Evolutionary conservation across 2,113 vertebrate genomes (phyloP), one percentile per base, ranked within the genome.

Genomic region (Polypterus senegalus): DNA sequence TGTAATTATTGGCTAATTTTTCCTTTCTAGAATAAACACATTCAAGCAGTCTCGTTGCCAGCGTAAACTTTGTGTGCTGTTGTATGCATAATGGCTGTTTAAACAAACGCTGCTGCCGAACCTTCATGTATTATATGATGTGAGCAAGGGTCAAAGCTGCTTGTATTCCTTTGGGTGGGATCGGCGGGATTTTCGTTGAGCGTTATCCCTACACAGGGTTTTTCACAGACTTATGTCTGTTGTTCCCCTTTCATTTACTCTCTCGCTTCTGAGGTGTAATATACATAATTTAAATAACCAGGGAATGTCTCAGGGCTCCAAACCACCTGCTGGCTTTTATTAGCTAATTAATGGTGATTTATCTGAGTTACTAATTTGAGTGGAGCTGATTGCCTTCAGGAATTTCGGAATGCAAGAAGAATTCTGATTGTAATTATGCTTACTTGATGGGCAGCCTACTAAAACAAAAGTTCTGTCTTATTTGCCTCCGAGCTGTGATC

Each of bases 271-370:
- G 72, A 72, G 74, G 74, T 88, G 70, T 79, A 83, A 81, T 91
- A 91, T 93, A 87, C 90, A 94, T 92, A 91, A 96, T 96, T 94
- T 90, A 95, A 89, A 84, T 81, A 87, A 91, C 83, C 70, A 80
- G 85, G 85, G 90, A 90, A 89, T 89, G 81, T 91, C 89, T 93
- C 83, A 86, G 86, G 86, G 88, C 90, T 86, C 79, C 74, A 74
- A 96, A 91, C 86, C 88, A 93, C 91, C 90, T 97, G 90, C 91
- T 94, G 83, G 85, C 85, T 91, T 93, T 90, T 92, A 94, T 94
- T 93, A 95, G 83, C 87, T 93, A 96, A 94, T 95, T 94, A 94
- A 93, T 91, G 88, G 86, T 93, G 90, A 92, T 94, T 94, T 95
- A 92, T 92, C 88, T 84, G 84, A 87, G 84, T 86, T 87, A 84